These are phyloP conservation scores for Corynorhinus townsendii DNA, from an alignment of 2,113 vertebrate species.

Conservation along the genomic window DNA sequence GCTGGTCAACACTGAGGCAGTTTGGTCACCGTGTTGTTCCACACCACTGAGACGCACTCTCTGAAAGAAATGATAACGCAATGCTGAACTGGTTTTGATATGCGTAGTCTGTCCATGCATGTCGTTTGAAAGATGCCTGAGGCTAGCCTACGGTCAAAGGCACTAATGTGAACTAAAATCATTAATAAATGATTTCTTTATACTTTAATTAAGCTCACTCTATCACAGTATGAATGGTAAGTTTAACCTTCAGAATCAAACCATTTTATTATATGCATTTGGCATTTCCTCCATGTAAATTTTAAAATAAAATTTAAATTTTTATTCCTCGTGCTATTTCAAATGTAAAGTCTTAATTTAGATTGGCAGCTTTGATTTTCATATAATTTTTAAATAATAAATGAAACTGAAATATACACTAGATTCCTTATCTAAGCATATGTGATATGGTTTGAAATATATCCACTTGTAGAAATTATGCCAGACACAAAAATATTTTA, in stretches of 20 bases:
- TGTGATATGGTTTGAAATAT: background rate
- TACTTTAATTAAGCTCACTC: slow-evolving; percentile 61
- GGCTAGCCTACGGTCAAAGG: slow-evolving; percentile 67
- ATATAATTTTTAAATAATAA: background rate
- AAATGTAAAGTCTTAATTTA: slow-evolving; percentile 17
- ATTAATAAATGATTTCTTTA: slow-evolving; percentile 74
- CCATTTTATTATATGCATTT: background rate
- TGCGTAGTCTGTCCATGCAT: slow-evolving; percentile 22
- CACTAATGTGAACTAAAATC: slow-evolving; percentile 62
- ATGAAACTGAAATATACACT: background rate
- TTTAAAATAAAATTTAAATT: slow-evolving; percentile 46
- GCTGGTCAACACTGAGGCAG: background rate
- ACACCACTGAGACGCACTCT: background rate
- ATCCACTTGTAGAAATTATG: background rate
- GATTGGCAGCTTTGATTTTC: background rate
- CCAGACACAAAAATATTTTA: background rate
- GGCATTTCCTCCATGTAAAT: slow-evolving; percentile 41
- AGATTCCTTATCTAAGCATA: background rate
- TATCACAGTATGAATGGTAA: slow-evolving; percentile 61
- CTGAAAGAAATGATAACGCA: background rate
- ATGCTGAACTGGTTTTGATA: background rate
- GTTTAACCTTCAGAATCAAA: slow-evolving; percentile 55
- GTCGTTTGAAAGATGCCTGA: slow-evolving; percentile 19
- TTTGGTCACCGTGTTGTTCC: background rate
- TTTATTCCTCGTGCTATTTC: background rate